phyloP scores from a whole-genome alignment of 2,113 vertebrate species.

The Equus przewalskii region DNA sequence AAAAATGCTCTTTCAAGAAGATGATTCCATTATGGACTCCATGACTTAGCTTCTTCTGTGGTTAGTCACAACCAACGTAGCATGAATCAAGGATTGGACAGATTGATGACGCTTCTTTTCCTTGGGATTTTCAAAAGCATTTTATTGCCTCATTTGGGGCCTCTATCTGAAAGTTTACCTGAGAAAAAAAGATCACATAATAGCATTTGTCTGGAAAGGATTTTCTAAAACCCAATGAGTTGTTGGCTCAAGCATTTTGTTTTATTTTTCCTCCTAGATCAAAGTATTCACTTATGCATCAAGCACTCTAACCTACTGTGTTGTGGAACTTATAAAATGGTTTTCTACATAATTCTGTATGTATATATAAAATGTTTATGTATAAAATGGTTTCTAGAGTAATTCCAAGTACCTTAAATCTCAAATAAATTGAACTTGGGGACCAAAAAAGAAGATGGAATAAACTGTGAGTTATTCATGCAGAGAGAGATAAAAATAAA shows the following conservation, averaged over 20 bases:
- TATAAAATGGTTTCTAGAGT: neutral
- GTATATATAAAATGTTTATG: no score
- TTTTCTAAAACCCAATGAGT: neutral
- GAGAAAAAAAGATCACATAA: neutral
- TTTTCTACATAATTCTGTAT: neutral
- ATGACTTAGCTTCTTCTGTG: slow-evolving; percentile 2
- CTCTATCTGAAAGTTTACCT: neutral
- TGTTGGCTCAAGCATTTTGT: neutral
- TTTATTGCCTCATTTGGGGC: neutral
- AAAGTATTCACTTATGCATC: neutral
- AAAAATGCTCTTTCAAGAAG: slow-evolving; percentile 4
- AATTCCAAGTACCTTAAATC: neutral
- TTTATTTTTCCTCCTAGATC: slow-evolving; percentile 26
- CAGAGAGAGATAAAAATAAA: neutral
- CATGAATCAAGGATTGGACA: neutral
- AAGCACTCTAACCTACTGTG: neutral
- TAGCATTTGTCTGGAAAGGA: neutral
- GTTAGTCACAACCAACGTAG: slow-evolving; percentile 8
- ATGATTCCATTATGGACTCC: neutral
- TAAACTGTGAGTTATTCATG: neutral
- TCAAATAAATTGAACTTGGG: neutral
- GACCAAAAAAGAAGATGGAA: neutral
- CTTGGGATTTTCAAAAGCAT: neutral
- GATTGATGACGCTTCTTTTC: slow-evolving; percentile 17
- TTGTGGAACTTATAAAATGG: neutral